These are phyloP conservation scores for Drosophila stalkeri DNA, from an alignment of 2,888 invertebrate genomes.

Conservation along the genomic window DNA sequence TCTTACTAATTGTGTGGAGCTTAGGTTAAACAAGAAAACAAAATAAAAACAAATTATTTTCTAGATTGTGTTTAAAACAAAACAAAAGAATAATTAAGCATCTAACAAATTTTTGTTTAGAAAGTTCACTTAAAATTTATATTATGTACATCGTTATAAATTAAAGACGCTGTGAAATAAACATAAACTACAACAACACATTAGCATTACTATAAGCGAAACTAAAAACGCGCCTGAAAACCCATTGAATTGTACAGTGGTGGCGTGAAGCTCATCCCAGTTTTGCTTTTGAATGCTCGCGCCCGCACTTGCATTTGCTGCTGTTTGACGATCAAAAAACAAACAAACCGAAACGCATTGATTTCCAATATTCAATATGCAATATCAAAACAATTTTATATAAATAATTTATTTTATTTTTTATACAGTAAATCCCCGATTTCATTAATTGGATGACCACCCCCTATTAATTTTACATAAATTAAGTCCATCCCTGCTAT, in stretches of 20 bases:
- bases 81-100: slow-evolving; percentile 44
- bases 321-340: slow-evolving; percentile 43
- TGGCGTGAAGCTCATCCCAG: slow-evolving; percentile 43
- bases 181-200: slow-evolving; percentile 54
- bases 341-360: slow-evolving; percentile 17
- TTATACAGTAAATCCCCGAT: slow-evolving; percentile 79
- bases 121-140: slow-evolving; percentile 64
- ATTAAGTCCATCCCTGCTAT: slow-evolving; percentile 79
- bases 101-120: slow-evolving; percentile 44
- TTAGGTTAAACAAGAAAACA: slow-evolving; percentile 28
- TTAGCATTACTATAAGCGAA: slow-evolving; percentile 68
- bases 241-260: slow-evolving; percentile 58
- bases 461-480: slow-evolving; percentile 72
- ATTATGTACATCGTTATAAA: slow-evolving; percentile 67
- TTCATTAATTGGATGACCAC: slow-evolving; percentile 78
- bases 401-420: slow-evolving; percentile 66
- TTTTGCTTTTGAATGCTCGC: slow-evolving; percentile 48
- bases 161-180: slow-evolving; percentile 79
- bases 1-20: slow-evolving; percentile 27
- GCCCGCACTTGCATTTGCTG: slow-evolving; percentile 62
- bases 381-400: slow-evolving; percentile 23
- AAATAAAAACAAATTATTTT: slow-evolving; percentile 28
- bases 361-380: slow-evolving; percentile 29
- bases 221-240: slow-evolving; percentile 65
- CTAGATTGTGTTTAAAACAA: slow-evolving; percentile 33